Evolutionary conservation across 2,113 vertebrate species (phyloP).

Genomic region (Callipepla californica): DNA sequence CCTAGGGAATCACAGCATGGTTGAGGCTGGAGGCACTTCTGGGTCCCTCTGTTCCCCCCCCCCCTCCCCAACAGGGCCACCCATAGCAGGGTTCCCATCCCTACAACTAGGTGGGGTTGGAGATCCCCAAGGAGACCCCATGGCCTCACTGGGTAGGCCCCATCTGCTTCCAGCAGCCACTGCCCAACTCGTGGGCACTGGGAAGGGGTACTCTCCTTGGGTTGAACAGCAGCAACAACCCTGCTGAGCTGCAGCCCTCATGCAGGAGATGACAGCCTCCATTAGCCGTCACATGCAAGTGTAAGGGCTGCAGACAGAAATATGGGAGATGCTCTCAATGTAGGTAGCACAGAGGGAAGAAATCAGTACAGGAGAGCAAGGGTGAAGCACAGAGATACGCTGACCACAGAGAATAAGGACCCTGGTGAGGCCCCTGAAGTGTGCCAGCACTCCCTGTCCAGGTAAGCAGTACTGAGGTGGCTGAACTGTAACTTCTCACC

Average conservation of each 20-base stretch:
- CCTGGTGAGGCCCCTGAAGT: fast-evolving
- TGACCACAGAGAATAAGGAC: not conserved
- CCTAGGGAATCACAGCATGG: not conserved
- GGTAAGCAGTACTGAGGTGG: fast-evolving
- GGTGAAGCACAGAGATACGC: fast-evolving
- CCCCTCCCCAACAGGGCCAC: not conserved
- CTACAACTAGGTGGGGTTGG: no score
- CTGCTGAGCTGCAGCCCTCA: not conserved
- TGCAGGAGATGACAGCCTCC: no score
- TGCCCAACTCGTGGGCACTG: not conserved
- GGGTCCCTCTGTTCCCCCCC: not conserved
- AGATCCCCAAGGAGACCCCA: not conserved
- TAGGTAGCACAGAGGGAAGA: not conserved
- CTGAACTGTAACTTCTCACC: not conserved
- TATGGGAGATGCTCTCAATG: fast-evolving
- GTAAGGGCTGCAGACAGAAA: not conserved
- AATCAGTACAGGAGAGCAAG: no score
- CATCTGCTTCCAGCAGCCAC: fast-evolving
- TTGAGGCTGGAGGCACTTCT: not conserved
- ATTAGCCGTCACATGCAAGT: not conserved
- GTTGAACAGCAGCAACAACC: no score
- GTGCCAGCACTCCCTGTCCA: fast-evolving
- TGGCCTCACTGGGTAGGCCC: not conserved
- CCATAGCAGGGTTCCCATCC: no score
- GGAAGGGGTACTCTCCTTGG: not conserved